Evolutionary conservation across 2,797 vertebrate species (phyloP).

Genomic region (Catostomus latipinnis): DNA sequence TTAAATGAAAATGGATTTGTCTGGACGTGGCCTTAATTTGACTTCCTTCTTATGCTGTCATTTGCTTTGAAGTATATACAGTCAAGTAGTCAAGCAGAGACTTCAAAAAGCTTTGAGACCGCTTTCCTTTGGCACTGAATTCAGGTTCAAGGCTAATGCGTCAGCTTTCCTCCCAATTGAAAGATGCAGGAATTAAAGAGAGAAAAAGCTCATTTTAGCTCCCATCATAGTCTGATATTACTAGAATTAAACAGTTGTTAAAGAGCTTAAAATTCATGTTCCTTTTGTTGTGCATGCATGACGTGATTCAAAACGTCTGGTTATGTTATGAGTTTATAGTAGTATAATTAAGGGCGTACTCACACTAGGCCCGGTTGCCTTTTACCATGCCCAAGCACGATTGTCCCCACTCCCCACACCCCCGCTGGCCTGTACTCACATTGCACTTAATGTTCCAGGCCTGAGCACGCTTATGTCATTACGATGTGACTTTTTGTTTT

Average conservation of each 20-base stretch:
- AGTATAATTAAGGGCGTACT: too few relatives aligned
- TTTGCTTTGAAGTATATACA: neutral
- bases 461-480: too few relatives aligned
- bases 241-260: neutral
- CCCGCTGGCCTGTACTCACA: too few relatives aligned
- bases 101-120: constrained; percentile 2
- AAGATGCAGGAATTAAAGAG: neutral
- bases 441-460: too few relatives aligned
- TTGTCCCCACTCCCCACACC: too few relatives aligned
- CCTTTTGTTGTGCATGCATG: neutral
- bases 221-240: neutral
- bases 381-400: too few relatives aligned
- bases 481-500: too few relatives aligned
- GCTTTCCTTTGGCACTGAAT: constrained; percentile 4
- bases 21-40: too few relatives aligned
- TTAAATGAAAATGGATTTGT: too few relatives aligned
- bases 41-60: too few relatives aligned
- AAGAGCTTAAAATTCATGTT: neutral
- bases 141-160: constrained; percentile 2
- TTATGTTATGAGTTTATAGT: neutral
- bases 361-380: too few relatives aligned
- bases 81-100: neutral
- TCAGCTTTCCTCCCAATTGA: constrained; percentile 1
- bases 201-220: neutral
- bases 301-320: neutral